Base-by-base conservation (phyloP, 2,797 vertebrate genomes). In the Loris lydekkerianus region DNA sequence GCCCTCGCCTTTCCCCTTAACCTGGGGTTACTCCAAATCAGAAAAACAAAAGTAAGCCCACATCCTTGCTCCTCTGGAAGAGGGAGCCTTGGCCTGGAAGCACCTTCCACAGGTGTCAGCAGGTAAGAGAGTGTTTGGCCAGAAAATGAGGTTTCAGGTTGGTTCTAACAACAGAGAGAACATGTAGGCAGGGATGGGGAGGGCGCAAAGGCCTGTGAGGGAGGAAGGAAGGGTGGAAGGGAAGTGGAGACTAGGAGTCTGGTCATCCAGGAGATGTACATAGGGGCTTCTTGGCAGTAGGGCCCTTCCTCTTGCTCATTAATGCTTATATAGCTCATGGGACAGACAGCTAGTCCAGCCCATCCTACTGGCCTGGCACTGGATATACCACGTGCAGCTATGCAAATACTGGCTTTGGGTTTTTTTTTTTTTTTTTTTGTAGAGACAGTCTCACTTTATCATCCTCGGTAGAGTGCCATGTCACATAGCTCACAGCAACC, bases 311-410 rank as follows among this genome's bases (percentile, higher is more conserved):
- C 93, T 96, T 70, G 81, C 37, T 97, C 60, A 83, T 92, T 99
- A 99, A 77, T 97, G 98, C 86, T 99, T 99, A 0, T 98, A 98
- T 88, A 99, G 98, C 98, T 99, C 98, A 0, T 96, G 98, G 96
- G 99, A 99, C 96, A 99, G 97, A 99, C 96, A 99, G 97, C 99
- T 99, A 99, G 97, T 99, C 99, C 92, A 99, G 98, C 77, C 99
- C 99, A 40, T 99, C 99, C 5, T 99, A 99, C 18, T 99, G 98
- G 92, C 99, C 99, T 99, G 14, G 99, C 99, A 75, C 98, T 99
- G 99, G 90, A 99, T 98, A 0, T 99, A 98, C 99, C 99, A 99
- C 17, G 98, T 99, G 97, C 98, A 98, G 98, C 98, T 98, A 87
- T 98, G 98, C 81, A 99, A 97, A 73, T 96, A 5, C 40, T 40